phyloP scores from a whole-genome alignment of 2,113 vertebrate genomes.

The Oceanites oceanicus region DNA sequence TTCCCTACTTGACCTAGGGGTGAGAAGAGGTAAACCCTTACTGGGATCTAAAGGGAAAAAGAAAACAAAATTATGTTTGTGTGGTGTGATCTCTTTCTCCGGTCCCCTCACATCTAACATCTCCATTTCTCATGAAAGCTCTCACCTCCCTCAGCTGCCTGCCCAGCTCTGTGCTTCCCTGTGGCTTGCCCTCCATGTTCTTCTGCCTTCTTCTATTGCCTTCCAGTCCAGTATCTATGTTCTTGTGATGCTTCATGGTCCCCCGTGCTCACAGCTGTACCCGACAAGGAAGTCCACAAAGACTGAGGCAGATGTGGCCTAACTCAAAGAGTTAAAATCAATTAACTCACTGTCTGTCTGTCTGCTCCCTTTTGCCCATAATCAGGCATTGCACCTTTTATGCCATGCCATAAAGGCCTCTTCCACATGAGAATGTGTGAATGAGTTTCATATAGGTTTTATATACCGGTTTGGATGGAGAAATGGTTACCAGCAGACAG shows the following conservation, averaged over 20 bases:
- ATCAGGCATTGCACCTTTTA: neutral
- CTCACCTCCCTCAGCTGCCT: neutral
- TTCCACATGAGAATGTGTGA: neutral
- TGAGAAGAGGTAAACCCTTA: neutral
- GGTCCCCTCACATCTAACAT: rapidly evolving
- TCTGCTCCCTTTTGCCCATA: neutral
- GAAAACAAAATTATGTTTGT: neutral
- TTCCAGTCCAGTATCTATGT: neutral
- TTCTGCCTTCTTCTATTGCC: neutral
- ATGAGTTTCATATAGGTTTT: neutral
- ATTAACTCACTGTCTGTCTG: neutral
- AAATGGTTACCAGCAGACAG: neutral
- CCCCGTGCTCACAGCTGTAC: neutral
- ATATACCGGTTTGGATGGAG: neutral
- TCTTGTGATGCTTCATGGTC: neutral
- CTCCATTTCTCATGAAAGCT: neutral
- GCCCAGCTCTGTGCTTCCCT: neutral
- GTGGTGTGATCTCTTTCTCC: neutral
- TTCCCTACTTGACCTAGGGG: neutral
- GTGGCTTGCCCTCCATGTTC: neutral
- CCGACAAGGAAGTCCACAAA: neutral
- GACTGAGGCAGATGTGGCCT: neutral
- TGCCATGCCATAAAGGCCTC: neutral
- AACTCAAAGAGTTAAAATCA: neutral
- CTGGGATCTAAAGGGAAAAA: neutral